phyloP scores from a whole-genome alignment of 2,797 vertebrate species.

The Peromyscus melanophrys region DNA sequence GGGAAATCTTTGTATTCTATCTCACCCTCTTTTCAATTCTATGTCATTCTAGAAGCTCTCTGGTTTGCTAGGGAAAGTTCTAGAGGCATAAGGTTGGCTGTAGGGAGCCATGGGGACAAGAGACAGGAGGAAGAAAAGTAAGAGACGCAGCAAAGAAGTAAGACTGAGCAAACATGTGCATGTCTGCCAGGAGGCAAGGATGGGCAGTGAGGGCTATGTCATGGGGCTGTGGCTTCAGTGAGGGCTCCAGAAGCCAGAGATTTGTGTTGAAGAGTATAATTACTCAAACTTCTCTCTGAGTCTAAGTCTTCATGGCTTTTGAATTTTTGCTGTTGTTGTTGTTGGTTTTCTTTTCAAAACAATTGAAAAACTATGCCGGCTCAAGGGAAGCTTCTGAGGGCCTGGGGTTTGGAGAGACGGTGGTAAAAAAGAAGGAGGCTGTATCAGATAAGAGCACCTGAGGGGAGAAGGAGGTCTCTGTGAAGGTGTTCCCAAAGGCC shows the following conservation, averaged over 20 bases:
- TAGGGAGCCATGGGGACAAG: neutral
- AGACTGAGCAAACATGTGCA: neutral
- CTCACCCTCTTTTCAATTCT: neutral
- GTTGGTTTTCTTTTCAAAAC: slow-evolving; percentile 45
- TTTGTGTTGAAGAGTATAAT: neutral
- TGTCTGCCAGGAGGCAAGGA: neutral
- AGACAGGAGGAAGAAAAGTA: neutral
- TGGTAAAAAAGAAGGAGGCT: neutral
- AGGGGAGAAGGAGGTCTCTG: neutral
- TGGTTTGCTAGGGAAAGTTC: neutral
- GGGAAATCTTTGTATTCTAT: neutral
- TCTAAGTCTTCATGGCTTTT: neutral
- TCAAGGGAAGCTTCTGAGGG: neutral
- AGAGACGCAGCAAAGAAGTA: neutral
- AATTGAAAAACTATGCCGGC: neutral
- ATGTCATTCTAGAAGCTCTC: neutral
- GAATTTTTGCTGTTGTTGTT: neutral
- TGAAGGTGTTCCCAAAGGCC: neutral
- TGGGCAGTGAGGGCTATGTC: no score
- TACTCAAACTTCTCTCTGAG: neutral
- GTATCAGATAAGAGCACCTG: neutral
- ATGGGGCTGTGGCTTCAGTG: neutral
- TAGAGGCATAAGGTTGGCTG: neutral
- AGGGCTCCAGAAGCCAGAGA: neutral
- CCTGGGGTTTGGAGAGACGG: neutral